A percentile compares a stretch with the other conserved stretches of the same genome.
Conservation (phyloP, 2,797 vertebrate species). For the Syngnathus rostellatus region DNA sequence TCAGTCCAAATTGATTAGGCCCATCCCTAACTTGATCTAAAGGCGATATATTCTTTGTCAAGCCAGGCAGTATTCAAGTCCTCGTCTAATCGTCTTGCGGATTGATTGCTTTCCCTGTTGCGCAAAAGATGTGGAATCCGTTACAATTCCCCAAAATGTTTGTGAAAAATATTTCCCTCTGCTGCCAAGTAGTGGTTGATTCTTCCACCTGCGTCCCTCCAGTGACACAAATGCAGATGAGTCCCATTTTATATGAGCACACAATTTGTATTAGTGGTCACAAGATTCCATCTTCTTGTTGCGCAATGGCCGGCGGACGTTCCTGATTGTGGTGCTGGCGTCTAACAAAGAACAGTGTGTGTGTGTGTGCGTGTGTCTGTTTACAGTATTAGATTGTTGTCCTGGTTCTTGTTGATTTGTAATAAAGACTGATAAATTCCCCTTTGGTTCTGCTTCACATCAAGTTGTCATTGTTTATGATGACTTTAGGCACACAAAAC, state of each 20-base stretch:
- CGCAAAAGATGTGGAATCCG: neutral
- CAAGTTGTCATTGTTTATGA: constrained; percentile 67
- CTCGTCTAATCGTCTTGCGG: constrained; percentile 16
- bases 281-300: neutral
- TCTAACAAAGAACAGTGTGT: constrained; percentile 28
- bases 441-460: constrained; percentile 55
- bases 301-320: neutral
- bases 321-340: constrained; percentile 38
- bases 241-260: neutral
- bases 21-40: constrained; percentile 18
- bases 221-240: constrained; percentile 7
- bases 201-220: constrained; percentile 7
- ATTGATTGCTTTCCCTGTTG: neutral
- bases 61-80: constrained; percentile 46
- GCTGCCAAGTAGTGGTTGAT: neutral
- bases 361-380: constrained; percentile 16
- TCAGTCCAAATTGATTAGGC: neutral
- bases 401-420: constrained; percentile 62
- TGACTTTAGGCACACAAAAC: constrained; percentile 41
- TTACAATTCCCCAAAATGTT: neutral
- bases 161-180: neutral
- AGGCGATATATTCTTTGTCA: constrained; percentile 53
- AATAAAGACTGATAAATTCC: constrained; percentile 65
- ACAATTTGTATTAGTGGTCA: neutral
- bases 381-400: constrained; percentile 65